A percentile compares a stretch with the other conserved stretches of the same genome.
phyloP scores from a whole-genome alignment of 1,140 invertebrate genomes.

The Triops longicaudatus region DNA sequence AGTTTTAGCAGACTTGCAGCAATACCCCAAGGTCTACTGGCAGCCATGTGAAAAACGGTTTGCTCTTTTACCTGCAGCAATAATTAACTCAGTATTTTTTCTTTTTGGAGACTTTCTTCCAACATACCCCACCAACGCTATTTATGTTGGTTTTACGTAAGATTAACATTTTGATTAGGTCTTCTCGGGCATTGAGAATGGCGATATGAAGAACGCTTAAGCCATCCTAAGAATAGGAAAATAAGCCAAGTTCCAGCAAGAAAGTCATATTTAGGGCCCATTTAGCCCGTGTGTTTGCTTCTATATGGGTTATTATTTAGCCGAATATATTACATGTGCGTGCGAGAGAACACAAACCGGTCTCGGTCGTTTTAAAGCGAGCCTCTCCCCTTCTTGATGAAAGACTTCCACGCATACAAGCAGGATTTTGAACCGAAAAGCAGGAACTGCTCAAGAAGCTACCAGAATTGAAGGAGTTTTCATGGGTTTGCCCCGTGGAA shows the following conservation, averaged over 20 bases:
- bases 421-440: background rate
- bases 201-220: slow-evolving; percentile 88
- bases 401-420: background rate
- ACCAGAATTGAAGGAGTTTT: too few relatives aligned
- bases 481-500: too few relatives aligned
- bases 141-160: slow-evolving; percentile 84
- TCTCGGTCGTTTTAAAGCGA: background rate
- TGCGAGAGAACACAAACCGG: background rate
- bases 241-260: background rate
- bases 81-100: background rate
- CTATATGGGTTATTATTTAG: background rate
- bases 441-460: too few relatives aligned
- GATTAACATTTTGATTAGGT: slow-evolving; percentile 83
- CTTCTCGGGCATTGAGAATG: slow-evolving; percentile 85
- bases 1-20: slow-evolving; percentile 79
- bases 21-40: slow-evolving; percentile 76
- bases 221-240: slow-evolving; percentile 65
- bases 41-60: slow-evolving; percentile 82
- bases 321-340: background rate
- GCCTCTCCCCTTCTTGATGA: background rate
- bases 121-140: slow-evolving; percentile 79
- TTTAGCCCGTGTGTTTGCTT: too few relatives aligned
- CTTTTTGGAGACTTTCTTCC: background rate
- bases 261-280: too few relatives aligned
- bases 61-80: slow-evolving; percentile 52